Percentiles rank a stretch among this genome's conserved stretches.
Evolutionary conservation across 2,113 vertebrate genomes (phyloP).

Genomic region (Rhineura floridana): DNA sequence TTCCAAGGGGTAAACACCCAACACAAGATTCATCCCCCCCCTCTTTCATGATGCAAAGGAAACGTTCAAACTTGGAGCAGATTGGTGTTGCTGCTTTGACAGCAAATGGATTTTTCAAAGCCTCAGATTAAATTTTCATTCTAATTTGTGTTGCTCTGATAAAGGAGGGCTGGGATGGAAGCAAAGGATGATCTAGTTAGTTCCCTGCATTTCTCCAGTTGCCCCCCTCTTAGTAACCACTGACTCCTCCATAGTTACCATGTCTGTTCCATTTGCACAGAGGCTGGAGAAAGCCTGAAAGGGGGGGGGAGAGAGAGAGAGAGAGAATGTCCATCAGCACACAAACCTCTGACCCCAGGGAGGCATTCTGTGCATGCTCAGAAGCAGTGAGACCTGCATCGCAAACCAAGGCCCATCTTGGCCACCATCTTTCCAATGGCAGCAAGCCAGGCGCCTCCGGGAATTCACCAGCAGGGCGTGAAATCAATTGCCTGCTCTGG

Average conservation of each 20-base stretch:
- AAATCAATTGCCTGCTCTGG: not conserved
- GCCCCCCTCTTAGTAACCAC: slow-evolving; percentile 20
- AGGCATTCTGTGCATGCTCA: not conserved
- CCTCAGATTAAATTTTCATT: slow-evolving; percentile 31
- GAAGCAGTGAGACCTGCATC: not conserved
- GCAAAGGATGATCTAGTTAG: slow-evolving; percentile 2
- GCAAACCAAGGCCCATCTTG: not conserved
- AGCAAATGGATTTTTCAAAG: slow-evolving; percentile 18
- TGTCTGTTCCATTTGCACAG: not conserved
- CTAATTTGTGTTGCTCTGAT: slow-evolving; percentile 20
- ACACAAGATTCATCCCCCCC: too few relatives aligned
- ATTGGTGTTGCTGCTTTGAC: not conserved
- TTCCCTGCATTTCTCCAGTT: not conserved
- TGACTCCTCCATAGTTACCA: slow-evolving; percentile 15
- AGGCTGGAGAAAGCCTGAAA: not conserved
- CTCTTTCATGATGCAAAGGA: not conserved
- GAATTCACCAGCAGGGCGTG: not conserved
- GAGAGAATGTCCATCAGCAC: not conserved
- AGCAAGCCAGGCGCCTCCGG: not conserved
- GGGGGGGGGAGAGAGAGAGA: too few relatives aligned
- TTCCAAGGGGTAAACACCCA: not conserved
- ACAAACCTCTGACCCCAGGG: not conserved
- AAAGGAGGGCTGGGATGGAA: not conserved
- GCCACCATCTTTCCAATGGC: not conserved
- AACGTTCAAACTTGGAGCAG: not conserved